phyloP scores from a whole-genome alignment of 2,113 vertebrate species.

The Podarcis raffonei region DNA sequence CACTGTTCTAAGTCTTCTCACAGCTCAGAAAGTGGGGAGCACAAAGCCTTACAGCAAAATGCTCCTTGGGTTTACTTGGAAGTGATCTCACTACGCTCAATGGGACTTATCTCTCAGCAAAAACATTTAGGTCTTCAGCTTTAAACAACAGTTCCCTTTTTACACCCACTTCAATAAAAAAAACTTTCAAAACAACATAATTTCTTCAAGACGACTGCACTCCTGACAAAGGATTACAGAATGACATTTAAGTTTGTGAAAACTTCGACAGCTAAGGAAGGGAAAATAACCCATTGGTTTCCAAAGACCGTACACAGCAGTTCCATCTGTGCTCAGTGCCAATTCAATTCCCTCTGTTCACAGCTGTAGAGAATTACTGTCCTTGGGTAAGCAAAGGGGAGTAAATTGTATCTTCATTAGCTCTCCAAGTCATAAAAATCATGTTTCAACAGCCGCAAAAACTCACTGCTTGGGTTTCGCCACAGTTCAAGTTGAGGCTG shows the following conservation, averaged over 20 bases:
- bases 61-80: neutral
- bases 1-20: neutral
- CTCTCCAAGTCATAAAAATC: slow-evolving; percentile 19
- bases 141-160: neutral
- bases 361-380: slow-evolving; percentile 18
- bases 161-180: neutral
- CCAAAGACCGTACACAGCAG: slow-evolving; percentile 34
- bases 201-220: slow-evolving; percentile 44
- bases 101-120: neutral
- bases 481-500: slow-evolving; percentile 41
- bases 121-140: neutral
- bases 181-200: slow-evolving; percentile 30
- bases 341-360: slow-evolving; percentile 24
- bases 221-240: slow-evolving; percentile 49
- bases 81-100: neutral
- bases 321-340: slow-evolving; percentile 28
- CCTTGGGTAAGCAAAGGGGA: slow-evolving; percentile 25
- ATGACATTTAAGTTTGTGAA: slow-evolving; percentile 27
- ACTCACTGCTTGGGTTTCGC: slow-evolving; percentile 28
- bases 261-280: slow-evolving; percentile 17
- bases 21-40: neutral
- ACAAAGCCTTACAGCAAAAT: neutral
- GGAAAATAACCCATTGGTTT: slow-evolving; percentile 8
- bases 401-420: slow-evolving; percentile 35
- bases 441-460: slow-evolving; percentile 18